Evolutionary conservation across 2,113 vertebrate species (phyloP).

Genomic region (Melanerpes aurifrons): DNA sequence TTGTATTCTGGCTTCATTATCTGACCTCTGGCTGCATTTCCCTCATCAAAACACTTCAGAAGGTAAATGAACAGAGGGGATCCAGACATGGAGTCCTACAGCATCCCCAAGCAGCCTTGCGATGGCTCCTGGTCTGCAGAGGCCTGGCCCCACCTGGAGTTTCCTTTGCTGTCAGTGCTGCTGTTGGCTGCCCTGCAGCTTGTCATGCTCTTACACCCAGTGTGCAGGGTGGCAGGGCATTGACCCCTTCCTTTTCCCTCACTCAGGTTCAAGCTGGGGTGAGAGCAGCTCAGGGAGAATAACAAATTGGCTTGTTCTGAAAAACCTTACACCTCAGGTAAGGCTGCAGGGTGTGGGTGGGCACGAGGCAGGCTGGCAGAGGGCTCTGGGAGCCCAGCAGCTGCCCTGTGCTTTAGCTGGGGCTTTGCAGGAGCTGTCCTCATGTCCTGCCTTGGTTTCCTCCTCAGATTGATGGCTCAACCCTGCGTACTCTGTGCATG

Average conservation of each 20-base stretch:
- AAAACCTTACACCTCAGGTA: conserved; percentile 99
- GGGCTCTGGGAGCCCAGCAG: not conserved
- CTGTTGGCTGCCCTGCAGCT: not conserved
- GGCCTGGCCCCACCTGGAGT: accelerated
- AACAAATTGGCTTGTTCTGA: conserved; percentile 98
- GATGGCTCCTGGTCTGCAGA: not conserved
- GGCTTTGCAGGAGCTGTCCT: not conserved
- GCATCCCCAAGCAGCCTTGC: not conserved
- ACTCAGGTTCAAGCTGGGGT: conserved; percentile 92
- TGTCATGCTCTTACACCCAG: accelerated
- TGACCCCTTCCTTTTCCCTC: not conserved
- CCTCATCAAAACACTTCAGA: accelerated
- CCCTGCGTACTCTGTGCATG: conserved; percentile 99
- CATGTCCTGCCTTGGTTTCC: accelerated
- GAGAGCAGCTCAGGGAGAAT: conserved; percentile 99
- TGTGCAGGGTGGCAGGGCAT: not conserved
- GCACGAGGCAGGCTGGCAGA: not conserved
- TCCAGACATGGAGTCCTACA: not conserved
- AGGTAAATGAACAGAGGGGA: not conserved
- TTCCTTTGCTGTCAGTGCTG: not conserved
- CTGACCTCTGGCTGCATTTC: not conserved
- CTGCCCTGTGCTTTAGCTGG: accelerated
- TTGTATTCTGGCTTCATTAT: not conserved
- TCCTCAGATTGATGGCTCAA: conserved; percentile 95
- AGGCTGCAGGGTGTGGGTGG: not conserved